Evolutionary conservation across 2,797 vertebrate species (phyloP), one percentile per base, ranked within the genome.

Genomic region (Scarus forsteni): DNA sequence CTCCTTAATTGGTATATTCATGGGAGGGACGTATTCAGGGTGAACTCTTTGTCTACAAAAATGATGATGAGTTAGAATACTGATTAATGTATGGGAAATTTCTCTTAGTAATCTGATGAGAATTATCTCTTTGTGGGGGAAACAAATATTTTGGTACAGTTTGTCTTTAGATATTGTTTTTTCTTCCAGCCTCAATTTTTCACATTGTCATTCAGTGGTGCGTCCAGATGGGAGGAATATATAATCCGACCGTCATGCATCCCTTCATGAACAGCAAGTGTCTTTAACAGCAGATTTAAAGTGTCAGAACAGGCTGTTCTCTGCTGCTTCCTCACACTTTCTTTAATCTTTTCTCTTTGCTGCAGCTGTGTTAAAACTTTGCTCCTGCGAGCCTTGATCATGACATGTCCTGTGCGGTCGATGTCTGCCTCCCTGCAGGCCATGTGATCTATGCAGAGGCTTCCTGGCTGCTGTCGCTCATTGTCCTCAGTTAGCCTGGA

Each of bases 401-500:
- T 85, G 70, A 73, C 81, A 76, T 74, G 67, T 48, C 60, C 59
- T 3, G 50, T 53, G 70, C 77, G 75, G 75, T 83, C 66, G 52
- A 78, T 83, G 66, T n/a, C 63, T 69, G 70, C 72, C 44, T 78
- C 66, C 69, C 77, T 81, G 85, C 65, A 18, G 75, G 39, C 75
- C 81, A 75, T 78, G 81, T 87, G 81, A 80, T 87, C 74, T 87
- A 87, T 79, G 72, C 81, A 80, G 75, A 60, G 81, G 73, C 73
- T 67, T 73, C 62, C 73, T 18, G 46, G 16, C 46, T 81, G 84
- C 79, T 83, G 73, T 36, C 50, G 9, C 68, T 74, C 39, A 55
- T 84, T 74, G 75, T 54, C 72, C 67, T 76, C 65, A 77, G 77
- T 84, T 85, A 72, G 77, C 64, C 69, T 27, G 60, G 69, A 82